Evolutionary conservation across 2,888 invertebrate genomes (phyloP).

Genomic region (Prenolepis imparis): DNA sequence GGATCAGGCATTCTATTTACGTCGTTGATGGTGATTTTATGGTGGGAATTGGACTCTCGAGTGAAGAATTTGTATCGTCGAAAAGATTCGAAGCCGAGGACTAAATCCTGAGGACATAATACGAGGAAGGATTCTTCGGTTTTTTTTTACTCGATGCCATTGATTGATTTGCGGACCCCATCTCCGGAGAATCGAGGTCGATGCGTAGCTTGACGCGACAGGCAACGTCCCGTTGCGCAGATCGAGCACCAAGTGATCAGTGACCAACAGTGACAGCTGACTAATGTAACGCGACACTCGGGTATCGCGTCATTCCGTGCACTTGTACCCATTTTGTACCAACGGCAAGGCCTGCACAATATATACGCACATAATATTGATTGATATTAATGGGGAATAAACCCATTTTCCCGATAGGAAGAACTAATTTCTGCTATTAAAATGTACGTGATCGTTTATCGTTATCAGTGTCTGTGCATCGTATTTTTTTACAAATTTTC

Average conservation of each 20-base stretch:
- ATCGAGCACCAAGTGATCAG: background rate
- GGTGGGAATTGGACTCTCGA: background rate
- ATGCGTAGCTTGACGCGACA: conserved; percentile 38
- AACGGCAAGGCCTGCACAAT: conserved; percentile 26
- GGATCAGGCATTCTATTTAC: background rate
- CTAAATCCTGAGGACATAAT: background rate
- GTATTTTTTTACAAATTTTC: background rate
- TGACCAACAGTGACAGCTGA: conserved; percentile 69
- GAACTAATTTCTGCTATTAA: background rate
- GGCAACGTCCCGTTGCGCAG: conserved; percentile 34
- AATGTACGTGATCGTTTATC: background rate
- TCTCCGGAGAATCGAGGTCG: background rate
- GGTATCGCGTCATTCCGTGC: conserved; percentile 64
- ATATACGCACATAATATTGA: conserved; percentile 3
- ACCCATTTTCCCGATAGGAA: background rate
- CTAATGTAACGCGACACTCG: conserved; percentile 41
- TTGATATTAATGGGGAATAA: conserved; percentile 28
- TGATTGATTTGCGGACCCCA: background rate
- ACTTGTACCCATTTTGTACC: conserved; percentile 62
- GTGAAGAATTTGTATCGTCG: background rate
- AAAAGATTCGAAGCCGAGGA: background rate
- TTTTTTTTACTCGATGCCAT: background rate
- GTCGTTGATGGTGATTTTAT: background rate
- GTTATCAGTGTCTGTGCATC: background rate
- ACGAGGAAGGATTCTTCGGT: background rate